Percentiles rank a stretch among this genome's conserved stretches.
Conservation (phyloP, 2,888 invertebrate species). For the Epirrhoe alternata region DNA sequence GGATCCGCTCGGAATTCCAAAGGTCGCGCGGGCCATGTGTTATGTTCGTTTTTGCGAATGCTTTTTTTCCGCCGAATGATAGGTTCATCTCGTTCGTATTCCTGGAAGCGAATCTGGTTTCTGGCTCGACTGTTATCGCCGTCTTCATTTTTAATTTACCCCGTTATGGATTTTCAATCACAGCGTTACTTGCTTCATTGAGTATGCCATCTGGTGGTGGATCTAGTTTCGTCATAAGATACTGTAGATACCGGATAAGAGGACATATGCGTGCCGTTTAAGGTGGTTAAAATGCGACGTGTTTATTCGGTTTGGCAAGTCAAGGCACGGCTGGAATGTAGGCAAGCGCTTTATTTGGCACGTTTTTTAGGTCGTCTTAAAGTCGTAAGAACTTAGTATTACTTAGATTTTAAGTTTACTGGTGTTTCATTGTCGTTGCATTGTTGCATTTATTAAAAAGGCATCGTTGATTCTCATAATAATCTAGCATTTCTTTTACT, state of each 20-base stretch:
- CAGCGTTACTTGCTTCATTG: conserved; percentile 33
- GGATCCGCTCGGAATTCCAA: conserved; percentile 67
- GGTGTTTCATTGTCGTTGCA: conserved; percentile 23
- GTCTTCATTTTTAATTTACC: conserved; percentile 33
- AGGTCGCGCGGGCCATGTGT: conserved; percentile 77
- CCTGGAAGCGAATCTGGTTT: conserved; percentile 49
- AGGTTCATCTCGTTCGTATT: conserved; percentile 60
- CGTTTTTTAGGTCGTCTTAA: conserved; percentile 46
- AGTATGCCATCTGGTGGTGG: conserved; percentile 52
- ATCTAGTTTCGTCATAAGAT: conserved; percentile 60
- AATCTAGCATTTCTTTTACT: no score
- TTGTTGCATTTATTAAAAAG: not conserved
- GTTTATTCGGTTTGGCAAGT: conserved; percentile 58
- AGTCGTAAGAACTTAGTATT: conserved; percentile 32
- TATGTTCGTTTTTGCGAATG: conserved; percentile 76
- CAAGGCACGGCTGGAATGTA: conserved; percentile 59
- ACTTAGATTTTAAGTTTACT: conserved; percentile 26
- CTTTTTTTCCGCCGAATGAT: conserved; percentile 67
- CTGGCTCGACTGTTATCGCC: conserved; percentile 48
- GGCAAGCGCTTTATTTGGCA: conserved; percentile 60
- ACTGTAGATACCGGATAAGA: conserved; percentile 53
- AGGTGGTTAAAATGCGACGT: conserved; percentile 56
- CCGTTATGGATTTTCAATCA: conserved; percentile 38
- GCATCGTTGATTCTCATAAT: not conserved
- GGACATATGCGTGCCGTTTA: conserved; percentile 71